A percentile compares a stretch with the other conserved stretches of the same genome.
Conservation (phyloP, 1,140 invertebrate genomes). For the Brachionus plicatilis region DNA sequence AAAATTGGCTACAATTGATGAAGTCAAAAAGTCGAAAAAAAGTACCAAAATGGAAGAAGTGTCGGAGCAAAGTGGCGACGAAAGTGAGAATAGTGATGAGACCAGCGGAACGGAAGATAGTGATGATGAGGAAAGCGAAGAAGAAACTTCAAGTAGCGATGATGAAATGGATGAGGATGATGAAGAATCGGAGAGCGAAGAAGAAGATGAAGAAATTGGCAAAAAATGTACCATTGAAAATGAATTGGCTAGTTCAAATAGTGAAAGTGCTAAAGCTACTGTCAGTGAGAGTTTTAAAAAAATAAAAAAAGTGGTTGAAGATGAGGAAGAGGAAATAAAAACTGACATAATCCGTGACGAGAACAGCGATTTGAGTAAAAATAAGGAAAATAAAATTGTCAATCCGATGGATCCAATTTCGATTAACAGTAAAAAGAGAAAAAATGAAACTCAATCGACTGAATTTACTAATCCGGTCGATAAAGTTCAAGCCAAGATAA, state of each 20-base stretch:
- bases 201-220: neutral
- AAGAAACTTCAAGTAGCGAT: neutral
- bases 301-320: neutral
- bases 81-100: neutral
- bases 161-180: neutral
- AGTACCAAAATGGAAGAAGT: neutral
- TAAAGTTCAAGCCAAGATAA: conserved; percentile 1
- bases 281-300: neutral
- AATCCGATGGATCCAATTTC: neutral
- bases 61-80: neutral
- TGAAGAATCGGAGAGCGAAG: neutral
- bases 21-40: conserved; percentile 17
- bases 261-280: neutral
- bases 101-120: neutral
- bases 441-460: conserved; percentile 2
- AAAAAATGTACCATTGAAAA: neutral
- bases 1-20: neutral
- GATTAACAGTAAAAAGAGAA: neutral
- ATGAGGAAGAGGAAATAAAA: neutral
- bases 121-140: conserved; percentile 8
- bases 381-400: conserved; percentile 28
- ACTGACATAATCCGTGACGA: neutral
- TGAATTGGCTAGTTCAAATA: neutral
- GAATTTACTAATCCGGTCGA: neutral
- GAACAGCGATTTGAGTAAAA: neutral